These are phyloP conservation scores for Lindbergichthys nudifrons DNA, from an alignment of 2,797 vertebrate species.

Conservation along the genomic window DNA sequence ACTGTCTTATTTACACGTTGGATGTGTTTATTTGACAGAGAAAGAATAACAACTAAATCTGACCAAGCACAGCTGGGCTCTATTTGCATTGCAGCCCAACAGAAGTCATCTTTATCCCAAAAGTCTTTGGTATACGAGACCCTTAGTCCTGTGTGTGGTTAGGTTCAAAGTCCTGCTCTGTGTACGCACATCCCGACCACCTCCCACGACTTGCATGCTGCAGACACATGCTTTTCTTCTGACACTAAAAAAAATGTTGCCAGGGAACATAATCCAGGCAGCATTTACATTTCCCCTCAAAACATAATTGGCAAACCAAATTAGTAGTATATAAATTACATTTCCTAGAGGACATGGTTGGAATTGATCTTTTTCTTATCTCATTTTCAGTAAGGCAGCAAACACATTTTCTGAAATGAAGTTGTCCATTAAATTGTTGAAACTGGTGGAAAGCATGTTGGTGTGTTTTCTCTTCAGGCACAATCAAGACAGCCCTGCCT, in stretches of 20 bases:
- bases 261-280: slow-evolving; percentile 35
- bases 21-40: slow-evolving; percentile 2
- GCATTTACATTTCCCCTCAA: slow-evolving; percentile 38
- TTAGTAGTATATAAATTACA: slow-evolving; percentile 33
- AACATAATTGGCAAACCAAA: slow-evolving; percentile 37
- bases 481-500: slow-evolving; percentile 95
- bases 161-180: not conserved
- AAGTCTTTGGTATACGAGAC: not conserved
- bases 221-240: slow-evolving; percentile 13
- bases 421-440: slow-evolving; percentile 22
- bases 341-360: slow-evolving; percentile 27
- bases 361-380: slow-evolving; percentile 44
- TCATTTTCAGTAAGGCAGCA: slow-evolving; percentile 27
- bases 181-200: not conserved
- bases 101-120: not conserved
- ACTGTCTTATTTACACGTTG: not conserved
- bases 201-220: not conserved
- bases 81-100: not conserved
- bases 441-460: not conserved
- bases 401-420: slow-evolving; percentile 21
- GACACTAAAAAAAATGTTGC: slow-evolving; percentile 18
- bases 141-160: not conserved
- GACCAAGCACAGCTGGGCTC: not conserved
- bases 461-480: slow-evolving; percentile 79
- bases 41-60: slow-evolving; percentile 3